Percentiles rank a stretch among this genome's conserved stretches.
phyloP scores from a whole-genome alignment of 2,888 invertebrate species.

The Drosophila planitibia region DNA sequence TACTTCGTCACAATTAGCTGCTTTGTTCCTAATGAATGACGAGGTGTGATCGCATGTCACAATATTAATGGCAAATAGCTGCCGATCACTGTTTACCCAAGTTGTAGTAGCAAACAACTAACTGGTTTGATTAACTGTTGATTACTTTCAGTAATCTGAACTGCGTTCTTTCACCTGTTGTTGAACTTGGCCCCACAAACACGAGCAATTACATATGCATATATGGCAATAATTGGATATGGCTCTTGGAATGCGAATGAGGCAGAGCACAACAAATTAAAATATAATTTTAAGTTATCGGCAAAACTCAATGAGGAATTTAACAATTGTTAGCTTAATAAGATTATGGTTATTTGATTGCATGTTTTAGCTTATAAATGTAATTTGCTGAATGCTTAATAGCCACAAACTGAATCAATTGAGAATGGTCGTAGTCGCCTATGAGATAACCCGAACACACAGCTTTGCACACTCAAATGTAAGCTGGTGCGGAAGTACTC shows the following conservation, averaged over 20 bases:
- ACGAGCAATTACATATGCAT: constrained; percentile 1
- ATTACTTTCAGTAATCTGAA: constrained; percentile 2
- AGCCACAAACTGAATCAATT: neutral
- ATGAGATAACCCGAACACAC: neutral
- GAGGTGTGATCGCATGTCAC: constrained; percentile 15
- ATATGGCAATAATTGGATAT: neutral
- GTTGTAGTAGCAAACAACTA: constrained; percentile 24
- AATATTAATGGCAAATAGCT: constrained; percentile 25
- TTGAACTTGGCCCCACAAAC: constrained; percentile 20
- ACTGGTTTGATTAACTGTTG: constrained; percentile 39
- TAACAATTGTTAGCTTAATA: neutral
- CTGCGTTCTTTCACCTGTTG: constrained; percentile 15
- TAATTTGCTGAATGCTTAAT: neutral
- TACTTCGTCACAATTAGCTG: constrained; percentile 26
- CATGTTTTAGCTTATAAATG: neutral
- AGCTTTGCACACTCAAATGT: neutral
- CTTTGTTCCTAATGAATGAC: constrained; percentile 27
- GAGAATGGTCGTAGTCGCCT: neutral
- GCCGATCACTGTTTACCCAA: constrained; percentile 17
- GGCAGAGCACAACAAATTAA: neutral
- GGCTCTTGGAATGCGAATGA: constrained; percentile 8
- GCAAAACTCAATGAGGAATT: neutral
- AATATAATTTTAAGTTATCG: neutral
- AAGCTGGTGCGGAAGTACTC: neutral
- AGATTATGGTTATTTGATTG: constrained; percentile 1